Evolutionary conservation across 2,113 vertebrate species (phyloP).

Genomic region (Galeopterus variegatus): DNA sequence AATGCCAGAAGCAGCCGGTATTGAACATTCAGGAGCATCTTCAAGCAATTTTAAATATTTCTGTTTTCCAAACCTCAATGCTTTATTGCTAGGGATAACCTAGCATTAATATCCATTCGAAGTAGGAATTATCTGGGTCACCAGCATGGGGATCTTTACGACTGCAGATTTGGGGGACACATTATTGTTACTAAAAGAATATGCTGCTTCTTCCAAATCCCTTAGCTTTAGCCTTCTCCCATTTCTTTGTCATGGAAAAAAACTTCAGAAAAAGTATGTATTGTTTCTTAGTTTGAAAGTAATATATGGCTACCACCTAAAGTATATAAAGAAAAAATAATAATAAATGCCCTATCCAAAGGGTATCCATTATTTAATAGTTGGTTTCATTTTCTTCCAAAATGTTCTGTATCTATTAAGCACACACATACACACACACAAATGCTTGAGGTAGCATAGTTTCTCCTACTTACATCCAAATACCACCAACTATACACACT

Average conservation of each 20-base stretch:
- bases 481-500: neutral
- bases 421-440: too few species aligned
- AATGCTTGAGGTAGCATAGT: neutral
- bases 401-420: neutral
- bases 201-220: neutral
- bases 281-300: constrained; percentile 45
- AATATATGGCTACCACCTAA: neutral
- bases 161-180: neutral
- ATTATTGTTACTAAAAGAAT: neutral
- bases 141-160: neutral
- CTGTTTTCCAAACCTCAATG: neutral
- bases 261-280: neutral
- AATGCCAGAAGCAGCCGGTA: neutral
- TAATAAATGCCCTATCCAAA: neutral
- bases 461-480: neutral
- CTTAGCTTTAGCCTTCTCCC: neutral
- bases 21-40: neutral
- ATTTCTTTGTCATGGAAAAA: neutral
- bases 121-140: neutral
- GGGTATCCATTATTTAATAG: neutral
- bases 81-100: neutral
- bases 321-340: neutral
- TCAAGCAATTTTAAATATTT: constrained; percentile 3
- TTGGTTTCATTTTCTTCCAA: neutral
- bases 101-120: neutral